phyloP scores from a whole-genome alignment of 2,888 invertebrate genomes.

The Bruchidius siliquastri region DNA sequence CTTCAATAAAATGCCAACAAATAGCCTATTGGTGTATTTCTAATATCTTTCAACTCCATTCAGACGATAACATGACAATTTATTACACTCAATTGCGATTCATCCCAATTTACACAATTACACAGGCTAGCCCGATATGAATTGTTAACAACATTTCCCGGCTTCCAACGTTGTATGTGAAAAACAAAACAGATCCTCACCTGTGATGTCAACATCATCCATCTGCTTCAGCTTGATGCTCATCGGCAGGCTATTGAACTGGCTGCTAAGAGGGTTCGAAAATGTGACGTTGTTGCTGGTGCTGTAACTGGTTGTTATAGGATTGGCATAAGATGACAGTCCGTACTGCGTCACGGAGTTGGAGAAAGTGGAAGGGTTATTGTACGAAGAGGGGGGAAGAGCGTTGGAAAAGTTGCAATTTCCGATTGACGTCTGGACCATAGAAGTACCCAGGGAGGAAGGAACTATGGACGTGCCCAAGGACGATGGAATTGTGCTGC shows the following conservation, averaged over 20 bases:
- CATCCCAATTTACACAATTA: too few species aligned
- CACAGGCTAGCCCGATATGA: too few species aligned
- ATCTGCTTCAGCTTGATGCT: constrained; percentile 66
- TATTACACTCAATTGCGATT: too few species aligned
- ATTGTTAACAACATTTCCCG: too few species aligned
- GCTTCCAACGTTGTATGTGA: too few species aligned
- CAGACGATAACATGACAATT: too few species aligned
- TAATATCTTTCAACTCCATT: too few species aligned
- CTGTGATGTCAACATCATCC: constrained; percentile 62
- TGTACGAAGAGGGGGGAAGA: constrained; percentile 29
- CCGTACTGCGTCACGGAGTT: constrained; percentile 50
- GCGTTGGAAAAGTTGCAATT: constrained; percentile 54
- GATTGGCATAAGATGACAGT: constrained; percentile 38
- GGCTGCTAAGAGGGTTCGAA: constrained; percentile 60
- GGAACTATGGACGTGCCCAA: constrained; percentile 51
- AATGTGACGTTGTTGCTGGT: constrained; percentile 54
- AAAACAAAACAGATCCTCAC: not conserved
- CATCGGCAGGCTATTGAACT: constrained; percentile 53
- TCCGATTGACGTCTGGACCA: constrained; percentile 46
- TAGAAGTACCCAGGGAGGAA: constrained; percentile 33
- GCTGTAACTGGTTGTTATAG: constrained; percentile 35
- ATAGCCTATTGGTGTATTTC: too few species aligned
- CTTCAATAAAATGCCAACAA: too few species aligned
- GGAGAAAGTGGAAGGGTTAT: constrained; percentile 34
- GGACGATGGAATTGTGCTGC: constrained; percentile 42